Evolutionary conservation across 2,888 invertebrate genomes (phyloP).

Genomic region (Thysanoteuthis rhombus): DNA sequence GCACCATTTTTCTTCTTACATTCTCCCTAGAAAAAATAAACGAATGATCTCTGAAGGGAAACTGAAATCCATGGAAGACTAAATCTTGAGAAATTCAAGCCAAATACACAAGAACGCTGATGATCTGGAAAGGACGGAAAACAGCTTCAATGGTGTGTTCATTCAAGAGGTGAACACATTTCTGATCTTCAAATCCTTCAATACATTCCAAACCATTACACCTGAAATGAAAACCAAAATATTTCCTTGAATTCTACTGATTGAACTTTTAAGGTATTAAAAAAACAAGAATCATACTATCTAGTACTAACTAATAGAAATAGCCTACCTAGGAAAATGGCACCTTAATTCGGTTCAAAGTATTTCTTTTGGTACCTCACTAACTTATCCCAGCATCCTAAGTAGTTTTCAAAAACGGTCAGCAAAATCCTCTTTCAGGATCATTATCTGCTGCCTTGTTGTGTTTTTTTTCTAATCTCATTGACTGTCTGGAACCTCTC

Average conservation of each 20-base stretch:
- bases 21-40: neutral
- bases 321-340: no score
- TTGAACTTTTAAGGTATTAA: neutral
- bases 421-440: no score
- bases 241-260: neutral
- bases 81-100: neutral
- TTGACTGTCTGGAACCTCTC: no score
- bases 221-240: slow-evolving; percentile 39
- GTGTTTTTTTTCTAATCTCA: no score
- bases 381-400: no score
- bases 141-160: slow-evolving; percentile 33
- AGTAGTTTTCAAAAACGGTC: no score
- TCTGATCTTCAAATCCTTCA: slow-evolving; percentile 31
- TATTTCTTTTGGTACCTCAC: no score
- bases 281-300: neutral
- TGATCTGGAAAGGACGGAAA: slow-evolving; percentile 33
- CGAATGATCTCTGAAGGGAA: neutral
- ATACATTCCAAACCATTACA: slow-evolving; percentile 47
- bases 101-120: neutral
- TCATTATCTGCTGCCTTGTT: no score
- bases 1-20: neutral
- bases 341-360: no score
- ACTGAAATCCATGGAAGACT: neutral
- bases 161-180: slow-evolving; percentile 30
- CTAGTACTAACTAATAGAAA: no score